Evolutionary conservation across 2,888 invertebrate genomes (phyloP).

Genomic region (Platerodrilus igneus): DNA sequence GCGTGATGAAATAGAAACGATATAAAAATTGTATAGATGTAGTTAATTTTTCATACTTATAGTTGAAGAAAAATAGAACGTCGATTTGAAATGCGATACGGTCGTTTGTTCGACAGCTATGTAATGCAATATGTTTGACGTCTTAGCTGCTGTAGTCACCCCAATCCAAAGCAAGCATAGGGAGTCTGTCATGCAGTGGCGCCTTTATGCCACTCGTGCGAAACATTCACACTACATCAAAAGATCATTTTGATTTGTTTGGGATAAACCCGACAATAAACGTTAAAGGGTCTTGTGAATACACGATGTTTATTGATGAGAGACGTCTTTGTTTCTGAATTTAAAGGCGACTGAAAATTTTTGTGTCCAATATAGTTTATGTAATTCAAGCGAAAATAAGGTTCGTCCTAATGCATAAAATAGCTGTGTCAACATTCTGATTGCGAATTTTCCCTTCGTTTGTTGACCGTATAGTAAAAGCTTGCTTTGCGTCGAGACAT

Average conservation of each 20-base stretch:
- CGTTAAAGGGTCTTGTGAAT: too few species aligned
- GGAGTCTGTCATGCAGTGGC: conserved; percentile 40
- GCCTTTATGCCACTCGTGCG: conserved; percentile 41
- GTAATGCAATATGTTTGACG: conserved; percentile 43
- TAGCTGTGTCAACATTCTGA: conserved; percentile 12
- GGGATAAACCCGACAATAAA: conserved; percentile 4
- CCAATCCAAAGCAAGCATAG: conserved; percentile 17
- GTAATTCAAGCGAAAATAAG: too few species aligned
- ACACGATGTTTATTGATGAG: too few species aligned
- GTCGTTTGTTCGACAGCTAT: conserved; percentile 30
- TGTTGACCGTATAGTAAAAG: conserved; percentile 7
- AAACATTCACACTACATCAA: conserved; percentile 39
- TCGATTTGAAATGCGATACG: conserved; percentile 34
- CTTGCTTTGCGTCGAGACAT: neutral
- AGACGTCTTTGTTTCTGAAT: too few species aligned
- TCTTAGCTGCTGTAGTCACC: conserved; percentile 36
- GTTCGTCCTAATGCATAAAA: conserved; percentile 5
- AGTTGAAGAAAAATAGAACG: too few species aligned
- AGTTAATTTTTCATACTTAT: too few species aligned
- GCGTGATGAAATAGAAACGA: too few species aligned
- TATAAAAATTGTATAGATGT: too few species aligned
- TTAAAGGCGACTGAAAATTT: too few species aligned
- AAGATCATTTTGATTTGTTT: conserved; percentile 14
- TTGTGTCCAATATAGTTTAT: too few species aligned
- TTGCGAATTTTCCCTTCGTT: conserved; percentile 8